Evolutionary conservation across 2,888 invertebrate species (phyloP), one percentile per base, ranked within the genome.

Genomic region (Cephus rjabovi): DNA sequence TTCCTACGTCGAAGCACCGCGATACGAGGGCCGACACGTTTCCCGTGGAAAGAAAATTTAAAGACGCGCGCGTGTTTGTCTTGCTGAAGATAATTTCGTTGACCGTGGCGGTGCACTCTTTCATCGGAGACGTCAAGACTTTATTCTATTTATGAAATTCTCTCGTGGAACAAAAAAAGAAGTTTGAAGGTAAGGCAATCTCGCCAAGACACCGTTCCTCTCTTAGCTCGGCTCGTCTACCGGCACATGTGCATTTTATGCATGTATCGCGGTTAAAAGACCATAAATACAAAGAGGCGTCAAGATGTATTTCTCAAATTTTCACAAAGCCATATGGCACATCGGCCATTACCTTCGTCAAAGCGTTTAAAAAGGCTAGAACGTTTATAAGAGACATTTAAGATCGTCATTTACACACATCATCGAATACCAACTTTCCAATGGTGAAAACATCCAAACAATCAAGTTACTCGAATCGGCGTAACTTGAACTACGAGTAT

Each of bases 41-140:
- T 71, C 6, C 31, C 71, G 9, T 9, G 56, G 56, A 56, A 56
- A 56, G 56, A 56, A 56, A 23, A 71, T 31, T 71, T 31, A 34
- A 33, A 71, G 34, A 6, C 34, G 12, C 71, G 71, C 31, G 71
- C 12, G 33, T 71, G 33, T 71, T 9, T 33, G 71, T 71, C 33
- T 71, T 31, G 31, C 11, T 23, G 31, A 33, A 56, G 56, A 71
- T 71, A 71, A 71, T 71, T 71, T 71, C 71, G 71, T 71, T 71
- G 71, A 71, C 71, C 71, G 12, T 31, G 71, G 71, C 71, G 31
- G 71, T n/a, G 35, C 56, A 56, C 56, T 56, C 23, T 56, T 56
- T 23, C 9, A 2, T 9, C 9, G 23, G 23, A 23, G 23, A 56
- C 56, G 56, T 56, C 56, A 56, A 56, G 56, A 56, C 56, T 56